Evolutionary conservation across 2,888 invertebrate genomes (phyloP).

Genomic region (Axea sp.): DNA sequence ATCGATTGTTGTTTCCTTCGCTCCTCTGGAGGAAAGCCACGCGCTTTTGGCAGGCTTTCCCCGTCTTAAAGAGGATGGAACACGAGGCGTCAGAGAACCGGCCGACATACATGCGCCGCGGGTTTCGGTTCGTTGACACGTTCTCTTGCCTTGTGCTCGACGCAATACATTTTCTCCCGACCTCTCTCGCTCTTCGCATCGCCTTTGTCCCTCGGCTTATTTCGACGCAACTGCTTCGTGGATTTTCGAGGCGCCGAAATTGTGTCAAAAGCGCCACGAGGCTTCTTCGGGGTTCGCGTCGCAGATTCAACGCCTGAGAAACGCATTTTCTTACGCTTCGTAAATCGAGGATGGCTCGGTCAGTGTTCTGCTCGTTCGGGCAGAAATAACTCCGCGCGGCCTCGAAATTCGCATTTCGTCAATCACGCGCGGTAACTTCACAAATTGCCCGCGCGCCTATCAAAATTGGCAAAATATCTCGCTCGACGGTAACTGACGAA

Average conservation of each 20-base stretch:
- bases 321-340: slow-evolving; percentile 45
- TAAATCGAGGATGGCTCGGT: slow-evolving; percentile 25
- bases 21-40: slow-evolving; percentile 41
- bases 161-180: slow-evolving; percentile 12
- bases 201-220: slow-evolving; percentile 14
- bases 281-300: neutral
- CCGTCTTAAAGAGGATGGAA: slow-evolving; percentile 55
- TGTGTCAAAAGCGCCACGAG: slow-evolving; percentile 4
- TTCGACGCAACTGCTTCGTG: neutral
- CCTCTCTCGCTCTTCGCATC: neutral
- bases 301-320: slow-evolving; percentile 26
- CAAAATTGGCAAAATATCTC: neutral
- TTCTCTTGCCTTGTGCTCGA: slow-evolving; percentile 17
- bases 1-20: slow-evolving; percentile 38
- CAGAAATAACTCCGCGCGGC: slow-evolving; percentile 65
- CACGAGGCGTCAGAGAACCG: slow-evolving; percentile 27
- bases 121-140: slow-evolving; percentile 52
- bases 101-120: slow-evolving; percentile 29
- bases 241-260: neutral
- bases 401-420: slow-evolving; percentile 64
- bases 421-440: slow-evolving; percentile 35
- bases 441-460: slow-evolving; percentile 8
- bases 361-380: slow-evolving; percentile 60
- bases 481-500: too few species aligned
- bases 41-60: slow-evolving; percentile 54